Evolutionary conservation across 2,113 vertebrate species (phyloP).

Genomic region (Zosterops hypoxanthus): DNA sequence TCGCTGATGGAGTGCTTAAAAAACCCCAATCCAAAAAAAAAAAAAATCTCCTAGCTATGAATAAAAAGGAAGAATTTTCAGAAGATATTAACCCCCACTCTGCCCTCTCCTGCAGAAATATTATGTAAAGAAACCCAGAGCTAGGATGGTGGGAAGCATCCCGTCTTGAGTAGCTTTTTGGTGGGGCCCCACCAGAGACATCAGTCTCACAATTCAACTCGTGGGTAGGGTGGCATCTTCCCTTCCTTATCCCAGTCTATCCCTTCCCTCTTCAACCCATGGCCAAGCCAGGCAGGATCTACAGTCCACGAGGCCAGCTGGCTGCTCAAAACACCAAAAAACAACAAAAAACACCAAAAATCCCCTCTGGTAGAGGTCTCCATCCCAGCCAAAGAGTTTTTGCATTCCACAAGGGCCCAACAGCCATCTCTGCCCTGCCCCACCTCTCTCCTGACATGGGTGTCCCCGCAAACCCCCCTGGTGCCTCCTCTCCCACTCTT

Average conservation of each 20-base stretch:
- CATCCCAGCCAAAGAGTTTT: background rate
- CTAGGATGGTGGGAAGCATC: background rate
- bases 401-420: fast-evolving
- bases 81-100: background rate
- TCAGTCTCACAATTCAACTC: background rate
- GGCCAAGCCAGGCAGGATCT: background rate
- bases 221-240: background rate
- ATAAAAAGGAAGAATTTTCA: slow-evolving; percentile 44
- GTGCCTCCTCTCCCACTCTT: background rate
- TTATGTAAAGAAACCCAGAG: background rate
- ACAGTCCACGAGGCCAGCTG: background rate
- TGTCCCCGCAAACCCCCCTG: fast-evolving
- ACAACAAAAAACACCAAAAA: background rate
- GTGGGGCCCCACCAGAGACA: fast-evolving
- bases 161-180: background rate
- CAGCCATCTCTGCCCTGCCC: background rate
- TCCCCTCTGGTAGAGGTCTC: background rate
- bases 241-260: fast-evolving
- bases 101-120: background rate
- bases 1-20: background rate
- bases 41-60: background rate
- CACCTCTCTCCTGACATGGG: fast-evolving
- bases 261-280: background rate
- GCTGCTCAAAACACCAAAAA: background rate
- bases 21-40: background rate